These are phyloP conservation scores for Ferrisia virgata DNA, from an alignment of 2,888 invertebrate genomes.

Conservation along the genomic window DNA sequence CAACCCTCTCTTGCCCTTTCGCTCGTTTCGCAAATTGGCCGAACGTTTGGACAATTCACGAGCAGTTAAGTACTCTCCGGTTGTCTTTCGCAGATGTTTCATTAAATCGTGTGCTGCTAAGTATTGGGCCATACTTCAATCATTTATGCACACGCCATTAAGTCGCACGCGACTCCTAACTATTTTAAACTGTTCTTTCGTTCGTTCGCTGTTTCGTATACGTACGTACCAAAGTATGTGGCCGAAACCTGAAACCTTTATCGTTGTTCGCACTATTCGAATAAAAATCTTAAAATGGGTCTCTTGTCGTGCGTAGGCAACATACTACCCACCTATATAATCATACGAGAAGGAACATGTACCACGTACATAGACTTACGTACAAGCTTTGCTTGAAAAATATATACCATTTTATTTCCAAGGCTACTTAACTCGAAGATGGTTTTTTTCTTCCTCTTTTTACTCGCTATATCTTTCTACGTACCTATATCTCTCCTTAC, in stretches of 20 bases:
- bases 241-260: neutral
- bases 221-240: no score
- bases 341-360: no score
- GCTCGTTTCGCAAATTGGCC: neutral
- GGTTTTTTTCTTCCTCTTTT: neutral
- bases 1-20: neutral
- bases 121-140: constrained; percentile 11
- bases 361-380: no score
- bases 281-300: neutral
- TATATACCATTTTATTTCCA: neutral
- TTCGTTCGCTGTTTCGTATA: no score
- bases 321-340: no score
- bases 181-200: neutral
- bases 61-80: neutral
- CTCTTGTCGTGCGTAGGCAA: no score
- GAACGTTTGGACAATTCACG: constrained; percentile 8
- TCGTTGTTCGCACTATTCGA: neutral
- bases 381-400: neutral
- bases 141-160: constrained; percentile 21
- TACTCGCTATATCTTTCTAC: neutral
- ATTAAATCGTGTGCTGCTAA: neutral
- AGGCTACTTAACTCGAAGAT: neutral
- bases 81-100: constrained; percentile 28
- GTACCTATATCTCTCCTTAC: neutral
- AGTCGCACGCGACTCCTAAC: neutral